Percentiles rank a stretch among this genome's conserved stretches.
phyloP scores from a whole-genome alignment of 2,797 vertebrate genomes.

The Premnoplex brunnescens region DNA sequence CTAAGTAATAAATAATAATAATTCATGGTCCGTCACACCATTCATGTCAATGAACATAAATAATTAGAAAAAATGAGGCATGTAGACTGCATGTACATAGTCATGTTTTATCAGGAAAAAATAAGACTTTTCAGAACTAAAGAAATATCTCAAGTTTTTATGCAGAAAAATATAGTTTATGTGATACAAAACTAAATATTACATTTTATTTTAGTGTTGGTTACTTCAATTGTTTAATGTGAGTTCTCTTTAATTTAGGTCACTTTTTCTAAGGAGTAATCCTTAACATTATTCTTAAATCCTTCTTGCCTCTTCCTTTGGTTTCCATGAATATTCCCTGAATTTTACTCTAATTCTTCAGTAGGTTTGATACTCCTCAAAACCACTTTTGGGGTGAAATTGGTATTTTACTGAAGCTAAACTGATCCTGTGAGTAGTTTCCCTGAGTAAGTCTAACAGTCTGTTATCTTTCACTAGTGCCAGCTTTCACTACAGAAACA shows the following conservation, averaged over 20 bases:
- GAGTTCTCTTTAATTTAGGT: not conserved
- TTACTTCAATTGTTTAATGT: not conserved
- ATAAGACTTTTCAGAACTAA: not conserved
- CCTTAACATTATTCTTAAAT: not conserved
- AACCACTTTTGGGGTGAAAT: not conserved
- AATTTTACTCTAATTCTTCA: not conserved
- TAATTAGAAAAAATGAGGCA: not conserved
- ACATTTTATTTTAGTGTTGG: not conserved
- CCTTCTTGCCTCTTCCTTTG: not conserved
- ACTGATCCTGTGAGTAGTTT: not conserved
- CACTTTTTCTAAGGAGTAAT: not conserved
- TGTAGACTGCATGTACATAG: not conserved
- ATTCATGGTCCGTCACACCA: not conserved
- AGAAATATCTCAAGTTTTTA: not conserved
- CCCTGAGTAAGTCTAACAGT: not conserved
- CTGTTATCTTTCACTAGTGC: not conserved
- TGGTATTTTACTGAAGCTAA: not conserved
- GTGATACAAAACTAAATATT: not conserved
- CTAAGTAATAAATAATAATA: not conserved
- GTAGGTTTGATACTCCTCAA: not conserved
- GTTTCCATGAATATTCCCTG: not conserved
- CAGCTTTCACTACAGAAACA: constrained; percentile 10
- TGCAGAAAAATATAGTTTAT: not conserved
- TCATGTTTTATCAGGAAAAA: not conserved
- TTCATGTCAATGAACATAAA: not conserved